Evolutionary conservation across 2,113 vertebrate species (phyloP).

Genomic region (Dunckerocampus dactyliophorus): DNA sequence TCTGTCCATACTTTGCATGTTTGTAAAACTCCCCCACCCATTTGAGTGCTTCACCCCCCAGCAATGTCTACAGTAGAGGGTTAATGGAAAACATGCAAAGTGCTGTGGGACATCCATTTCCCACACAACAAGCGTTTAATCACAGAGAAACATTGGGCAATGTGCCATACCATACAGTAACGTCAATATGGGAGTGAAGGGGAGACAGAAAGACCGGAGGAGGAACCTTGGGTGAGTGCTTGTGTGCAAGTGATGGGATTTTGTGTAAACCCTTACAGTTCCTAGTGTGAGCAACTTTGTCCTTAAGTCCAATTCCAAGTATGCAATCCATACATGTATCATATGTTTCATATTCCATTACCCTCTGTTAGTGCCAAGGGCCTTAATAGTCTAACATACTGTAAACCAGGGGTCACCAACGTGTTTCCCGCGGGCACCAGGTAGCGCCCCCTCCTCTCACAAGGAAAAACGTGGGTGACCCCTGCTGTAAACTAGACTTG

Average conservation of each 20-base stretch:
- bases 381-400: neutral
- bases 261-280: neutral
- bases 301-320: neutral
- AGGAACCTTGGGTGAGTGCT: conserved; percentile 3
- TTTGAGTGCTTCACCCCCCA: conserved; percentile 52
- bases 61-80: conserved; percentile 41
- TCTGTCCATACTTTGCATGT: neutral
- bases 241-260: neutral
- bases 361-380: neutral
- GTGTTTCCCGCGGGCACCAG: no score
- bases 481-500: no score
- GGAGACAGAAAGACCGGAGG: conserved; percentile 21
- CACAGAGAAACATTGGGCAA: conserved; percentile 54
- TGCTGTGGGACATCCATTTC: conserved; percentile 71
- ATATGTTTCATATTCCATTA: neutral
- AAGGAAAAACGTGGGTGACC: no score
- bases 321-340: no score
- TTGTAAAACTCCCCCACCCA: neutral
- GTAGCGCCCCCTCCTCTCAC: no score
- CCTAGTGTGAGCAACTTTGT: neutral
- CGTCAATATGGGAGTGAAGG: conserved; percentile 34
- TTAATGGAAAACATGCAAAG: conserved; percentile 68
- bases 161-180: conserved; percentile 41
- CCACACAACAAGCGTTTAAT: conserved; percentile 71
- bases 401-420: no score